These are phyloP conservation scores for Crotalus horridus DNA, from an alignment of 2,113 vertebrate species.

Conservation along the genomic window DNA sequence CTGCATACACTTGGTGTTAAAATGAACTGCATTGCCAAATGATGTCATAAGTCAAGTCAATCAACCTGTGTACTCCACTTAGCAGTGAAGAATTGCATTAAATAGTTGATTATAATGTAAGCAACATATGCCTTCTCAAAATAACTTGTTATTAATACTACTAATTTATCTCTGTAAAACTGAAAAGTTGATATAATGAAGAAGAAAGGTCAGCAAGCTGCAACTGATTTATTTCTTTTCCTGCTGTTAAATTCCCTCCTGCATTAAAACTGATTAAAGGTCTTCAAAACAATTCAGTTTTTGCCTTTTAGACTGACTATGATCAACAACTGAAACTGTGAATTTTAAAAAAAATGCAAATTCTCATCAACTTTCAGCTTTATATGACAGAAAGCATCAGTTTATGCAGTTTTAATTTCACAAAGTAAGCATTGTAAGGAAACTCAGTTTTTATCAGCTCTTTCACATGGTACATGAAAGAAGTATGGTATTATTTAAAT, in stretches of 20 bases:
- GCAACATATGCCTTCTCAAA: not conserved
- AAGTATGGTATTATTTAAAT: not conserved
- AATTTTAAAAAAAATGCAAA: not conserved
- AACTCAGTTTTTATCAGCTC: not conserved
- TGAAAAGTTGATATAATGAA: constrained; percentile 2
- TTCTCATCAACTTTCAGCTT: not conserved
- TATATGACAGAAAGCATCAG: not conserved
- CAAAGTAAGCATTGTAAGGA: not conserved
- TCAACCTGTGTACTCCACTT: not conserved
- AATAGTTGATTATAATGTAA: not conserved
- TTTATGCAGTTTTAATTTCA: not conserved
- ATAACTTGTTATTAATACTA: constrained; percentile 1
- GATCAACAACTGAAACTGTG: not conserved
- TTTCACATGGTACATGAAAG: not conserved
- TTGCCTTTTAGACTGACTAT: not conserved
- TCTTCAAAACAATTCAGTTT: not conserved
- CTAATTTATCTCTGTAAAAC: not conserved
- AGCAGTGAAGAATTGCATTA: not conserved
- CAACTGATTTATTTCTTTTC: not conserved
- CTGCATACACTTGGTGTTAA: constrained; percentile 33
- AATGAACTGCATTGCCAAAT: constrained; percentile 7
- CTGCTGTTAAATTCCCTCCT: not conserved
- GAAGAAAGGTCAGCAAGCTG: not conserved
- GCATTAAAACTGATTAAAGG: not conserved
- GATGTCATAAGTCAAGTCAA: constrained; percentile 4